Conservation (phyloP, 2,113 vertebrate genomes). For the Candoia aspera region DNA sequence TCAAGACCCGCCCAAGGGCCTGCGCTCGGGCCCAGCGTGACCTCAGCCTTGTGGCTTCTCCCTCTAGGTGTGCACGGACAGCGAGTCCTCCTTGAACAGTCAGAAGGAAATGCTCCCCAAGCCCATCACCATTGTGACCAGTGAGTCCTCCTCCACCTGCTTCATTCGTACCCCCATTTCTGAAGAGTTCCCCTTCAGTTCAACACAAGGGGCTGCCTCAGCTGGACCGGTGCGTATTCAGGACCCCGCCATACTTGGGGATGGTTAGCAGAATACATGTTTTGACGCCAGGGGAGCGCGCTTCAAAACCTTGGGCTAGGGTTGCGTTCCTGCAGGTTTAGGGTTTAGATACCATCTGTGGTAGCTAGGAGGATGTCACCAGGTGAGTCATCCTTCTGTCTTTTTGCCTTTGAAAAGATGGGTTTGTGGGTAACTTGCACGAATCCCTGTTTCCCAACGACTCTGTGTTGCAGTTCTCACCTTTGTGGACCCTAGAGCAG, state of each 20-base stretch:
- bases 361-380: neutral
- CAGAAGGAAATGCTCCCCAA: conserved; percentile 88
- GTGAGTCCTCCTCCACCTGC: conserved; percentile 86
- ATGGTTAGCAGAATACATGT: neutral
- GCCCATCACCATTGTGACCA: conserved; percentile 83
- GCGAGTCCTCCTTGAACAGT: conserved; percentile 88
- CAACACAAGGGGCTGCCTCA: conserved; percentile 61
- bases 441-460: neutral
- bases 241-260: neutral
- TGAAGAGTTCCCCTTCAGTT: conserved; percentile 75
- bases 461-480: neutral
- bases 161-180: conserved; percentile 70
- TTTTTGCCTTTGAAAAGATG: neutral
- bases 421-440: neutral
- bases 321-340: neutral
- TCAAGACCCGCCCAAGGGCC: neutral
- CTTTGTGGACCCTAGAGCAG: neutral
- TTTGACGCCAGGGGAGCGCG: too few relatives aligned
- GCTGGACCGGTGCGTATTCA: conserved; percentile 72
- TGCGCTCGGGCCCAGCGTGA: neutral
- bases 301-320: neutral
- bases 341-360: neutral
- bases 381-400: neutral
- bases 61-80: conserved; percentile 83
- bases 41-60: neutral